Conservation (phyloP, 2,888 invertebrate species). For the Pedicia rivosa region DNA sequence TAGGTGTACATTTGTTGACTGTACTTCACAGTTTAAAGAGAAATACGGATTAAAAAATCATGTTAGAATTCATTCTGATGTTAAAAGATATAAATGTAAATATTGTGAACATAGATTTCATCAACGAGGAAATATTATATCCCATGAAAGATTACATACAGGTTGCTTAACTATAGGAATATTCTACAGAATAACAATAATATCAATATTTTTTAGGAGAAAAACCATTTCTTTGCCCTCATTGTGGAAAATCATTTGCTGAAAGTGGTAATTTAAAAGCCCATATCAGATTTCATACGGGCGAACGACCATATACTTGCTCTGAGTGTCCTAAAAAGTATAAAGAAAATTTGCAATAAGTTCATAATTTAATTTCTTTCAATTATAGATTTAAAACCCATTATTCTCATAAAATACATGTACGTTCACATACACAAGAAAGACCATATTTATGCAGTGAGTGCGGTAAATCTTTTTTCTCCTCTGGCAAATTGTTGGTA, state of each 20-base stretch:
- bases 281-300: conserved; percentile 12
- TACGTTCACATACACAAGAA: conserved; percentile 11
- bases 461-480: conserved; percentile 11
- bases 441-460: conserved; percentile 11
- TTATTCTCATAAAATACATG: conserved; percentile 12
- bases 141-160: conserved; percentile 12
- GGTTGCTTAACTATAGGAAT: no score
- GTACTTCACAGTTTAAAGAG: conserved; percentile 11
- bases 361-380: neutral
- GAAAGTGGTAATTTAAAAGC: conserved; percentile 12
- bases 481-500: conserved; percentile 11
- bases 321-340: conserved; percentile 9
- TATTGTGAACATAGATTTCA: conserved; percentile 12
- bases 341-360: neutral
- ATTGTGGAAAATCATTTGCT: conserved; percentile 11
- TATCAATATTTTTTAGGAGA: no score
- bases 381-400: conserved; percentile 8
- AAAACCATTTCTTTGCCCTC: conserved; percentile 11
- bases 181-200: no score
- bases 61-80: conserved; percentile 9
- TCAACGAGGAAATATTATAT: conserved; percentile 10
- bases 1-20: conserved; percentile 9
- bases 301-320: conserved; percentile 11
- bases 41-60: conserved; percentile 11
- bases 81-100: conserved; percentile 11